These are phyloP conservation scores for Daboia siamensis DNA, from an alignment of 2,113 vertebrate species.

Conservation along the genomic window DNA sequence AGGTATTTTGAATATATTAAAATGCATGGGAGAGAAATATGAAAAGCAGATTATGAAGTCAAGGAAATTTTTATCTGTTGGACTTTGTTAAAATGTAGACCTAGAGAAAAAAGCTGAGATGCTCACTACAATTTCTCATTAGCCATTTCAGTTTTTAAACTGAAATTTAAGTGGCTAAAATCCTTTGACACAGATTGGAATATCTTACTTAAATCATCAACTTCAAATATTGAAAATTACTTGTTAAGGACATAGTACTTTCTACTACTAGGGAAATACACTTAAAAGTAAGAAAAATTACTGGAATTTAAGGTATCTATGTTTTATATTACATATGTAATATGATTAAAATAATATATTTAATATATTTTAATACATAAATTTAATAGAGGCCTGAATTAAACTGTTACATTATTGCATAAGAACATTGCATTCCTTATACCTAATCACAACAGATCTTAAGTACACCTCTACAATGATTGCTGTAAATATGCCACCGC, in stretches of 20 bases:
- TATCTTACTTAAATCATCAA: constrained; percentile 36
- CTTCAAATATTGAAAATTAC: constrained; percentile 36
- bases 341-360: not conserved
- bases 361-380: constrained; percentile 18
- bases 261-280: constrained; percentile 18
- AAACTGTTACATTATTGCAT: not conserved
- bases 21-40: constrained; percentile 31
- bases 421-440: not conserved
- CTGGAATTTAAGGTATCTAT: not conserved
- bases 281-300: constrained; percentile 5
- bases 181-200: constrained; percentile 24
- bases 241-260: constrained; percentile 4
- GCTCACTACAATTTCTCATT: constrained; percentile 30
- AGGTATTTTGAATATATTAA: constrained; percentile 36
- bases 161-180: constrained; percentile 33
- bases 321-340: not conserved
- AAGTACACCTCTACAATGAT: not conserved
- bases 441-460: not conserved
- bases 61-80: not conserved
- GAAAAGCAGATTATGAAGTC: constrained; percentile 41
- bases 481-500: not conserved
- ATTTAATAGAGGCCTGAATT: not conserved
- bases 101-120: constrained; percentile 8
- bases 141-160: constrained; percentile 33
- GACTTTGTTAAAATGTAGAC: constrained; percentile 7